These are phyloP conservation scores for Spicauda simplicius DNA, from an alignment of 2,888 invertebrate species.

Conservation along the genomic window DNA sequence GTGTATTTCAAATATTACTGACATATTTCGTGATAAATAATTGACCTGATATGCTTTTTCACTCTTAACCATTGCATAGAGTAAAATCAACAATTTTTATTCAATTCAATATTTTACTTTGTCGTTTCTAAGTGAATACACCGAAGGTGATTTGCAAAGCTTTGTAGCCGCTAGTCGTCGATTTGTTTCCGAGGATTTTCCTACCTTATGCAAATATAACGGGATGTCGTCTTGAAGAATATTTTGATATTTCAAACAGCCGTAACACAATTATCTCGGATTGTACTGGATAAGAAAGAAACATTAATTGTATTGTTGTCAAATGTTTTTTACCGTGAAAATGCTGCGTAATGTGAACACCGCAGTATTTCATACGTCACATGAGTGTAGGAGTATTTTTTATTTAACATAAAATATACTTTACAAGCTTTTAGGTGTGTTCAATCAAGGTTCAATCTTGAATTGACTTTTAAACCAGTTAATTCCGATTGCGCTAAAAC, in stretches of 20 bases:
- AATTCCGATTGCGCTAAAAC: no score
- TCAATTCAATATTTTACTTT: neutral
- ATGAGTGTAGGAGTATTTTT: no score
- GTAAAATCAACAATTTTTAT: neutral
- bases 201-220: slow-evolving; percentile 13
- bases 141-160: slow-evolving; percentile 34
- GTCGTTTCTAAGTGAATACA: slow-evolving; percentile 10
- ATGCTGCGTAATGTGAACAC: neutral
- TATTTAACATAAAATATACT: no score
- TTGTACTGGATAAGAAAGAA: slow-evolving; percentile 1
- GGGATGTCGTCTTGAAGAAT: slow-evolving; percentile 23
- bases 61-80: no score
- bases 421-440: no score
- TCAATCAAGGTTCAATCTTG: no score
- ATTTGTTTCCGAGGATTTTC: slow-evolving; percentile 27
- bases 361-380: neutral
- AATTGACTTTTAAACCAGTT: no score
- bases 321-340: neutral
- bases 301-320: neutral
- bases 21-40: no score
- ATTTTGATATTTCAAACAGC: slow-evolving; percentile 26
- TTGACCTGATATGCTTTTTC: no score
- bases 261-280: slow-evolving; percentile 2
- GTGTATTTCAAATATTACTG: no score
- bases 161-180: slow-evolving; percentile 26